Evolutionary conservation across 2,888 invertebrate species (phyloP).

Genomic region (Phyto melanocephala): DNA sequence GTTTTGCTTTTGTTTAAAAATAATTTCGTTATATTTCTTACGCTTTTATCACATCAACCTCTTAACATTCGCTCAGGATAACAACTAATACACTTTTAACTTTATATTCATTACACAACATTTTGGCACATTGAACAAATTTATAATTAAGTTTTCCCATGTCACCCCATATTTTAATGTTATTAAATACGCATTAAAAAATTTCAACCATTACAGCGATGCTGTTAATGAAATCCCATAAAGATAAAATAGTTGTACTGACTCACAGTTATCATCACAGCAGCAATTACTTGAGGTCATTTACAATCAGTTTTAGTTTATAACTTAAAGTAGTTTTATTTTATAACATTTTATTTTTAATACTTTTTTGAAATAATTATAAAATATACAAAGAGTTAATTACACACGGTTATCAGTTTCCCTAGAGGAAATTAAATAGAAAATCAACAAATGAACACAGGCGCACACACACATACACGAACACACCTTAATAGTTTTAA

Average conservation of each 20-base stretch:
- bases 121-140: neutral
- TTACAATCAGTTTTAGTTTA: constrained; percentile 20
- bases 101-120: neutral
- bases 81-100: neutral
- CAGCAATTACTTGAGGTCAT: constrained; percentile 22
- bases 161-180: neutral
- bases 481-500: neutral
- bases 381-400: constrained; percentile 38
- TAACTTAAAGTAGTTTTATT: neutral
- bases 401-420: constrained; percentile 43
- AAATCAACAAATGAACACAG: neutral
- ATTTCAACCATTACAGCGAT: neutral
- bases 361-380: neutral
- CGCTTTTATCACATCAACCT: neutral
- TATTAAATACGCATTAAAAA: neutral
- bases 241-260: neutral
- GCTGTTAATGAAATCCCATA: no score
- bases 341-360: neutral
- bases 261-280: neutral
- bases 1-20: no score
- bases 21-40: no score
- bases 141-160: constrained; percentile 13
- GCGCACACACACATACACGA: neutral
- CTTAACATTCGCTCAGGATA: neutral
- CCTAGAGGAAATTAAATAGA: constrained; percentile 49